These are phyloP conservation scores for Agraylea sexmaculata DNA, from an alignment of 1,140 invertebrate genomes.

Conservation along the genomic window DNA sequence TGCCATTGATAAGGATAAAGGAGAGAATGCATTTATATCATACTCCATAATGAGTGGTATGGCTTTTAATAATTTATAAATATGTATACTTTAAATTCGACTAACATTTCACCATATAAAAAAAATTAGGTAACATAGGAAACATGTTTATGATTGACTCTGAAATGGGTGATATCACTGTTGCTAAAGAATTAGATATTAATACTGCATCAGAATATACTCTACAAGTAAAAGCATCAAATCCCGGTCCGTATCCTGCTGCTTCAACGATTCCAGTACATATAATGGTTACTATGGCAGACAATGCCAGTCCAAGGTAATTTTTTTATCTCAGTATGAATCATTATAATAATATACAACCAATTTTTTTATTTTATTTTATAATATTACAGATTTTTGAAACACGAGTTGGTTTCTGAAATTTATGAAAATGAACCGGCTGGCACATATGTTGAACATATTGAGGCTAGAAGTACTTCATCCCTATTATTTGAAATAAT, in stretches of 20 bases:
- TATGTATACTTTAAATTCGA: background rate
- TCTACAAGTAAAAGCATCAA: conserved; percentile 68
- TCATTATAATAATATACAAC: background rate
- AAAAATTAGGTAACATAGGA: conserved; percentile 60
- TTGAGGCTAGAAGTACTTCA: conserved; percentile 67
- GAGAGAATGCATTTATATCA: conserved; percentile 64
- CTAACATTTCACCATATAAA: background rate
- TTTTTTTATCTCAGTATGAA: conserved; percentile 1
- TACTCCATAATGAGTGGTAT: conserved; percentile 68
- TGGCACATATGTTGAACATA: conserved; percentile 63
- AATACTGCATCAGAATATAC: conserved; percentile 64
- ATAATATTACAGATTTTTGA: conserved; percentile 42
- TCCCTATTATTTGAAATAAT: conserved; percentile 72
- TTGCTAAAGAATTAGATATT: conserved; percentile 63
- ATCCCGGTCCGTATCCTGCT: conserved; percentile 63
- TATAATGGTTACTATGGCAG: conserved; percentile 76
- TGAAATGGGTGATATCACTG: conserved; percentile 60
- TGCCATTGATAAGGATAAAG: conserved; percentile 71
- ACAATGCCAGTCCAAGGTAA: conserved; percentile 70
- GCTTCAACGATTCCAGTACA: conserved; percentile 71
- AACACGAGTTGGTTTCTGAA: conserved; percentile 57
- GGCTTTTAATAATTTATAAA: conserved; percentile 4
- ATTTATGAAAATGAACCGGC: conserved; percentile 73
- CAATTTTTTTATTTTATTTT: conserved; percentile 7
- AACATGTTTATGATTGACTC: conserved; percentile 72